Evolutionary conservation across 2,797 vertebrate genomes (phyloP).

Genomic region (Pangasius macronema): DNA sequence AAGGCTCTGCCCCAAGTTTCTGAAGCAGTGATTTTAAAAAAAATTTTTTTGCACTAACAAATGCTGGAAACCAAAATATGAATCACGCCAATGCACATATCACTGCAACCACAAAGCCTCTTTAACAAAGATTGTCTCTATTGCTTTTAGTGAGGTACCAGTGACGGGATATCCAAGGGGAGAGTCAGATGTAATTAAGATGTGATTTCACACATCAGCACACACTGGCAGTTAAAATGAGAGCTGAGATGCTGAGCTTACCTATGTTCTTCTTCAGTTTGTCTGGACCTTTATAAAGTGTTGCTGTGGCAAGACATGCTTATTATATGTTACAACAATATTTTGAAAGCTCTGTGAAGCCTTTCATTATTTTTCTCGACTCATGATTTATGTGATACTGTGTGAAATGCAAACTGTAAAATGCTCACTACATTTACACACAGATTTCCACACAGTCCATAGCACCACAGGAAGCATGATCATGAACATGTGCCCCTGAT

Average conservation of each 20-base stretch:
- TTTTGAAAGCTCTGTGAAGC: neutral
- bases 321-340: conserved; percentile 15
- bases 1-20: conserved; percentile 20
- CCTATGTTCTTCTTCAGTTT: conserved; percentile 24
- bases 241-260: conserved; percentile 20
- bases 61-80: conserved; percentile 24
- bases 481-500: conserved; percentile 38
- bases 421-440: neutral
- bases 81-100: conserved; percentile 17
- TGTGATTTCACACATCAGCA: conserved; percentile 52
- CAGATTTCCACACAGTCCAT: neutral
- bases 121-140: conserved; percentile 25
- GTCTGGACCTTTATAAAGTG: conserved; percentile 4
- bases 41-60: neutral
- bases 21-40: neutral
- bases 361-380: neutral
- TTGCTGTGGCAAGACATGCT: conserved; percentile 12
- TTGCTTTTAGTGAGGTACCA: conserved; percentile 27
- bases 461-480: neutral
- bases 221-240: conserved; percentile 29
- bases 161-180: conserved; percentile 29
- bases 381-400: neutral
- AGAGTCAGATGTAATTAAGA: conserved; percentile 50
- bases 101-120: conserved; percentile 18
- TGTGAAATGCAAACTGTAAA: conserved; percentile 13